Evolutionary conservation across 37 sponge, comb jelly and placozoan genomes (phyloP).

Genomic region (Ianthella basta): DNA sequence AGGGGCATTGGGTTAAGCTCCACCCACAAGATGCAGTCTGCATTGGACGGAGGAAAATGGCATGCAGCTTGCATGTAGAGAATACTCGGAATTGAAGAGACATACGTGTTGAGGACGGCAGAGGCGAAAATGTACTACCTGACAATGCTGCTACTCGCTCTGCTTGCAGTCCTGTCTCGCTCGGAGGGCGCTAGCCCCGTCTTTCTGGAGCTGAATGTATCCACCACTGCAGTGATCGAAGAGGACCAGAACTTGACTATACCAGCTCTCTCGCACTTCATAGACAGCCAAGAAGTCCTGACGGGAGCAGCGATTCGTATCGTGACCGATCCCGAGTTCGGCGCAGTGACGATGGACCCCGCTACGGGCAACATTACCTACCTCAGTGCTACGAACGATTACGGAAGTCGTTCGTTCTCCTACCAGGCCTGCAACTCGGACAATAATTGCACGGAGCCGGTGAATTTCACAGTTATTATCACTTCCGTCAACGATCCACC

Average conservation of each 20-base stretch:
- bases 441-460: slow-evolving; percentile 50
- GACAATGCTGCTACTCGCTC: neutral
- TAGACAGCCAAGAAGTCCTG: slow-evolving; percentile 73
- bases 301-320: slow-evolving; percentile 62
- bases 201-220: neutral
- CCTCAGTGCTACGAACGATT: slow-evolving; percentile 46
- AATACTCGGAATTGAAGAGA: neutral
- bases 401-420: slow-evolving; percentile 56
- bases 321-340: slow-evolving; percentile 42
- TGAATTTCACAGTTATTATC: slow-evolving; percentile 55
- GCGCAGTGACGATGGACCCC: slow-evolving; percentile 35
- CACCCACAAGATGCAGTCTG: slow-evolving; percentile 18
- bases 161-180: neutral
- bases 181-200: neutral
- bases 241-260: slow-evolving; percentile 76
- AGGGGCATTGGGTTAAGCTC: neutral
- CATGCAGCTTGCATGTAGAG: neutral
- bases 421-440: slow-evolving; percentile 77
- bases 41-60: neutral
- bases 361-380: slow-evolving; percentile 70
- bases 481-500: slow-evolving; percentile 78
- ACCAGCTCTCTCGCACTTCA: slow-evolving; percentile 58
- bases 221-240: slow-evolving; percentile 17
- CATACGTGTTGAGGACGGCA: neutral
- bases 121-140: neutral